Percentiles rank a stretch among this genome's conserved stretches.
Conservation (phyloP, 1,140 invertebrate species). For the Heterodera schachtii region DNA sequence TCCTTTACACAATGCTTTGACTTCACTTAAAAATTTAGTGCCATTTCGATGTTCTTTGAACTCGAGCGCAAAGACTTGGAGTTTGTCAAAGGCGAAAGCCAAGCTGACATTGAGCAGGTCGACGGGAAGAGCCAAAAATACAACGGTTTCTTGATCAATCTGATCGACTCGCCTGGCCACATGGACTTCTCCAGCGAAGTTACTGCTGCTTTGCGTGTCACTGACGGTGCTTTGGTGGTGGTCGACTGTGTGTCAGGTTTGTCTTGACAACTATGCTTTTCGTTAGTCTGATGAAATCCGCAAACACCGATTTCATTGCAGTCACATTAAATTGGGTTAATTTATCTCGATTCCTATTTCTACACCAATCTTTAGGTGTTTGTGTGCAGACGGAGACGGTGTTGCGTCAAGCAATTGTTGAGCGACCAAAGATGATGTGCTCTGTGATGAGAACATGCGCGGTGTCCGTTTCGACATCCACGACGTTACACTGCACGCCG, state of each 20-base stretch:
- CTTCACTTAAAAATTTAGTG: constrained; percentile 71
- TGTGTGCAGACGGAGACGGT: constrained; percentile 99
- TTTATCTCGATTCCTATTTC: neutral
- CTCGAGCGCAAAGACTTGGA: constrained; percentile 81
- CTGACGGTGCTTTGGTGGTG: constrained; percentile 96
- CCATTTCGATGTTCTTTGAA: constrained; percentile 98
- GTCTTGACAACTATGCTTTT: neutral
- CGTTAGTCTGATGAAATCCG: neutral
- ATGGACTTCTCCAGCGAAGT: constrained; percentile 99
- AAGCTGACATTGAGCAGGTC: constrained; percentile 68
- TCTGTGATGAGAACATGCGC: constrained; percentile 97
- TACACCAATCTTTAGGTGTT: constrained; percentile 76
- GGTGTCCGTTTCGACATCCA: constrained; percentile 96
- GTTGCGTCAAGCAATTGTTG: constrained; percentile 94
- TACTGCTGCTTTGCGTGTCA: constrained; percentile 95
- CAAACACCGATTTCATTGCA: no score
- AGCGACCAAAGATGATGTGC: constrained; percentile 97
- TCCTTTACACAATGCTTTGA: no score
- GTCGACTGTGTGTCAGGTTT: constrained; percentile 98
- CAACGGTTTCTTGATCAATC: constrained; percentile 96
- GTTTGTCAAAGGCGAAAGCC: constrained; percentile 72
- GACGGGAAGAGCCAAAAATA: constrained; percentile 82
- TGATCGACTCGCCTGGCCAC: constrained; percentile 98
- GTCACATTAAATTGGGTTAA: neutral
- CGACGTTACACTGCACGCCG: constrained; percentile 97